These are phyloP conservation scores for Platalea minor DNA, from an alignment of 2,797 vertebrate species.

Conservation along the genomic window DNA sequence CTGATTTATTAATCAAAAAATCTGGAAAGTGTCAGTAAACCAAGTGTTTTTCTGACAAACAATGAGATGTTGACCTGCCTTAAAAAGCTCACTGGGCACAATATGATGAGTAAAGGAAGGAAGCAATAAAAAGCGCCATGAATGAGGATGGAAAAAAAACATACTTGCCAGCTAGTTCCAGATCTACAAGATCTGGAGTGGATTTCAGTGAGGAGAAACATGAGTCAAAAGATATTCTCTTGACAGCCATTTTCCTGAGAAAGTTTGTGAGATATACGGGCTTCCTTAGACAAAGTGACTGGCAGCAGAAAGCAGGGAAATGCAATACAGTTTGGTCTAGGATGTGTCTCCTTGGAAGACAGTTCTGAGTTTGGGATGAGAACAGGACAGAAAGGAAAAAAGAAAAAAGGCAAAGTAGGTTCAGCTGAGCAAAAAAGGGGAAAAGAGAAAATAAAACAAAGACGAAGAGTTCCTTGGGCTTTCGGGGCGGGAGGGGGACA, in stretches of 20 bases:
- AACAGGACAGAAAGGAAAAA: neutral
- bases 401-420: neutral
- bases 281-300: neutral
- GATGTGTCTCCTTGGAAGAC: neutral
- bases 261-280: neutral
- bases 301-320: neutral
- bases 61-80: neutral
- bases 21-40: neutral
- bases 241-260: neutral
- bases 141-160: neutral
- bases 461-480: neutral
- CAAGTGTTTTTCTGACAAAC: neutral
- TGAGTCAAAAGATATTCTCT: neutral
- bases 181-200: neutral
- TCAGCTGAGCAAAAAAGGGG: neutral
- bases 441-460: neutral
- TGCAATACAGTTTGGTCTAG: neutral
- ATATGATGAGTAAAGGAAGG: conserved; percentile 38
- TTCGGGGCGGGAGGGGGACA: neutral
- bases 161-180: neutral
- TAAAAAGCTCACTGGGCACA: conserved; percentile 5
- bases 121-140: neutral
- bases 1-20: neutral
- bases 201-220: neutral
- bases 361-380: neutral